These are phyloP conservation scores for Ardeotis arabs DNA, from an alignment of 2,113 vertebrate species.

Conservation along the genomic window DNA sequence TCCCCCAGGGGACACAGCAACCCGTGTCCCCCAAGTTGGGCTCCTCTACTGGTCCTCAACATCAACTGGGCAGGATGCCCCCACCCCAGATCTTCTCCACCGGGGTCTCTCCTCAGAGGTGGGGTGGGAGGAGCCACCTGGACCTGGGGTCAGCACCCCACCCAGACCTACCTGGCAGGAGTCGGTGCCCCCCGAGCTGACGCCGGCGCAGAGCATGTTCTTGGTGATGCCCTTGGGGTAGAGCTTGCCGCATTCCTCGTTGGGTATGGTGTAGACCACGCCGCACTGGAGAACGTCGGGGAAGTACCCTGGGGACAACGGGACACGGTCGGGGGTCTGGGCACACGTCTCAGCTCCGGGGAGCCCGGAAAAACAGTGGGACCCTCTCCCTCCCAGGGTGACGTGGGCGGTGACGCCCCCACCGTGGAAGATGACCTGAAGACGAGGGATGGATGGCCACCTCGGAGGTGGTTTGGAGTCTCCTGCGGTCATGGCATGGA, in stretches of 20 bases:
- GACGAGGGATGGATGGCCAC: neutral
- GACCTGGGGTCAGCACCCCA: too few species aligned
- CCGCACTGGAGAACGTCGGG: constrained; percentile 75
- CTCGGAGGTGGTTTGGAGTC: neutral
- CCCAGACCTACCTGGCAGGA: constrained; percentile 76
- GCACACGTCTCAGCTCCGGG: too few species aligned
- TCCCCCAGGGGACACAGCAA: too few species aligned
- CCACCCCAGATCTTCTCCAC: too few species aligned
- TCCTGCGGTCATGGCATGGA: too few species aligned
- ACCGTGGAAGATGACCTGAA: neutral
- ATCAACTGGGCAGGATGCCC: too few species aligned
- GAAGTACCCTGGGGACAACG: neutral
- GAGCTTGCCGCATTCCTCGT: constrained; percentile 63
- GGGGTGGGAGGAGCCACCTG: too few species aligned
- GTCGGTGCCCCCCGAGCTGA: constrained; percentile 78
- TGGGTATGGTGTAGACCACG: constrained; percentile 74
- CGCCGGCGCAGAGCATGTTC: constrained; percentile 82
- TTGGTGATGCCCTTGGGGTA: constrained; percentile 78
- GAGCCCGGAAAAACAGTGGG: neutral
- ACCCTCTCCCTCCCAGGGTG: neutral
- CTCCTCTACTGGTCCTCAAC: too few species aligned
- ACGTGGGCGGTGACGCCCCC: accelerated
- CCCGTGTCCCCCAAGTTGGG: neutral
- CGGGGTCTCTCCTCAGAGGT: too few species aligned
- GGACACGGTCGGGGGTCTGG: neutral